Percentiles rank a stretch among this genome's conserved stretches.
These are phyloP conservation scores for Tetragnatha versicolor DNA, from an alignment of 1,140 invertebrate species.

Conservation along the genomic window DNA sequence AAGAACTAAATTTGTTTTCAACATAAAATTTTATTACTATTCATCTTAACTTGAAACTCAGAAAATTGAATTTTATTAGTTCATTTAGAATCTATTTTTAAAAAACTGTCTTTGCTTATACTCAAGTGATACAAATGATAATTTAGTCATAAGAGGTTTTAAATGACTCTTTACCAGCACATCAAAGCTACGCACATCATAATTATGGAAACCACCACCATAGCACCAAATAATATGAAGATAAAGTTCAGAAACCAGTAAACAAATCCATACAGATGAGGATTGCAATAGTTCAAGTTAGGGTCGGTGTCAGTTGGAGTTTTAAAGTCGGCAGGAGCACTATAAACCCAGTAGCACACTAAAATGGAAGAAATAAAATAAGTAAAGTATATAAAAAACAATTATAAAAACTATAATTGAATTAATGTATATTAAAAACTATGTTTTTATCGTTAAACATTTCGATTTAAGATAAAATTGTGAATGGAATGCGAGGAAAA, in stretches of 20 bases:
- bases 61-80: too few species aligned
- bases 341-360: conserved; percentile 42
- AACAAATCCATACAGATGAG: conserved; percentile 31
- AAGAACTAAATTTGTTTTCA: too few species aligned
- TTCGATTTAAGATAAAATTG: too few species aligned
- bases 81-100: too few species aligned
- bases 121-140: background rate
- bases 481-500: too few species aligned
- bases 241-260: conserved; percentile 46
- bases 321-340: background rate
- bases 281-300: conserved; percentile 24
- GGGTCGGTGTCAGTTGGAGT: background rate
- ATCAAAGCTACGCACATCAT: conserved; percentile 32
- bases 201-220: conserved; percentile 17
- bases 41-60: too few species aligned
- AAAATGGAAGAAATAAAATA: background rate
- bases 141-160: background rate
- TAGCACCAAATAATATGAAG: conserved; percentile 37
- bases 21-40: too few species aligned
- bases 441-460: too few species aligned
- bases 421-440: too few species aligned
- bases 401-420: background rate
- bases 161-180: conserved; percentile 27
- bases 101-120: too few species aligned
- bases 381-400: background rate